phyloP scores from a whole-genome alignment of 2,797 vertebrate genomes.

The Nannoperca obscura region DNA sequence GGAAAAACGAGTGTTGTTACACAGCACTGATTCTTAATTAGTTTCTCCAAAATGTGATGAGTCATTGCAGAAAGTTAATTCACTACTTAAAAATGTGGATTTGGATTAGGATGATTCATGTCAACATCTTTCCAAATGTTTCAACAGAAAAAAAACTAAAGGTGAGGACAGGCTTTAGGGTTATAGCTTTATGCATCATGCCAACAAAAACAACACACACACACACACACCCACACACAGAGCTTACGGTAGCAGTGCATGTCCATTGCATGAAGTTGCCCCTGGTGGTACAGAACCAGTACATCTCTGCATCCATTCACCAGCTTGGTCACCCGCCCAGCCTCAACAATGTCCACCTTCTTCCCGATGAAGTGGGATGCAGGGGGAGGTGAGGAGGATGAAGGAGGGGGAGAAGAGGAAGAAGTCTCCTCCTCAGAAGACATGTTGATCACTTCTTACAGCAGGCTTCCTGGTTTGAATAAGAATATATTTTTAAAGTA shows the following conservation, averaged over 20 bases:
- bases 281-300: conserved; percentile 89
- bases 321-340: conserved; percentile 80
- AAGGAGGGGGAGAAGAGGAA: conserved; percentile 44
- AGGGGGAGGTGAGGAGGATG: conserved; percentile 33
- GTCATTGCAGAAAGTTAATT: background rate
- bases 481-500: background rate
- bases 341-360: conserved; percentile 86
- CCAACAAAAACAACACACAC: conserved; percentile 14
- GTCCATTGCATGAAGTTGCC: conserved; percentile 91
- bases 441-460: conserved; percentile 59
- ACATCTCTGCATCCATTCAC: conserved; percentile 89
- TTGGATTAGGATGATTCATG: background rate
- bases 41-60: background rate
- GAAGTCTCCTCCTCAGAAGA: conserved; percentile 63
- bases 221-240: background rate
- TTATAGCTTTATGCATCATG: background rate
- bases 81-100: background rate
- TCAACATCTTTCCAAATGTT: background rate
- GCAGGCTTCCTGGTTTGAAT: conserved; percentile 28
- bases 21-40: background rate
- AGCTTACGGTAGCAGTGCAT: conserved; percentile 93
- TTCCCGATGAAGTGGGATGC: conserved; percentile 74
- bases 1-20: conserved; percentile 6
- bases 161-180: background rate
- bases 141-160: background rate